Conservation (phyloP, 2,113 vertebrate species). For the Prochilodus magdalenae region DNA sequence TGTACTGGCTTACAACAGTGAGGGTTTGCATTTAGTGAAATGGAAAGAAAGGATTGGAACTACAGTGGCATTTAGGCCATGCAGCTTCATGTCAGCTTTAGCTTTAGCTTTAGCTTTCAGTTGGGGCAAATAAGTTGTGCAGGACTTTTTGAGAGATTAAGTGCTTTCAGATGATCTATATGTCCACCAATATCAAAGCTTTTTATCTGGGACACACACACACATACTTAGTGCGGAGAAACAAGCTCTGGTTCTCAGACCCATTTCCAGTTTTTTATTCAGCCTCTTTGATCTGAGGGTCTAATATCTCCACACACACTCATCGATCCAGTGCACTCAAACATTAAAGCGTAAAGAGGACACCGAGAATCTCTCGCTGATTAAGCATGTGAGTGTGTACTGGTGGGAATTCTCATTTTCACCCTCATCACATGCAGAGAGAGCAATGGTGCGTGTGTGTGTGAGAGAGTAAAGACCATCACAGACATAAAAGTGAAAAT, state of each 20-base stretch:
- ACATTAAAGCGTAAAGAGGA: constrained; percentile 14
- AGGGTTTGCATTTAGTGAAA: no score
- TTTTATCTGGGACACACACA: not conserved
- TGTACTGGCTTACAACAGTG: no score
- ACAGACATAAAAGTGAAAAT: not conserved
- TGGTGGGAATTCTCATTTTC: constrained; percentile 23
- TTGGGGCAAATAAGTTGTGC: not conserved
- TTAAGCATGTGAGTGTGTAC: constrained; percentile 19
- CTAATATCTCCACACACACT: not conserved
- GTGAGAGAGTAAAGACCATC: not conserved
- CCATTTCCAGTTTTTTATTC: not conserved
- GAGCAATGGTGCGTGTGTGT: not conserved
- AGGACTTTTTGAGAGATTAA: not conserved
- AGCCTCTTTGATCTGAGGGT: not conserved
- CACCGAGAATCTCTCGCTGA: constrained; percentile 12
- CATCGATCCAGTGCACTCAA: constrained; percentile 14
- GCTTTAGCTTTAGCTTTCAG: not conserved
- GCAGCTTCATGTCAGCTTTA: not conserved
- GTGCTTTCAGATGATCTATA: not conserved
- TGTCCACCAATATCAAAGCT: not conserved
- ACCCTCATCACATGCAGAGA: not conserved
- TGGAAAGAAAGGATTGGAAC: not conserved
- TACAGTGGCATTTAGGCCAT: not conserved
- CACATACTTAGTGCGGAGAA: not conserved
- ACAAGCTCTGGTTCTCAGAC: not conserved